These are phyloP conservation scores for Falco berigora DNA, from an alignment of 2,797 vertebrate species.

Conservation along the genomic window DNA sequence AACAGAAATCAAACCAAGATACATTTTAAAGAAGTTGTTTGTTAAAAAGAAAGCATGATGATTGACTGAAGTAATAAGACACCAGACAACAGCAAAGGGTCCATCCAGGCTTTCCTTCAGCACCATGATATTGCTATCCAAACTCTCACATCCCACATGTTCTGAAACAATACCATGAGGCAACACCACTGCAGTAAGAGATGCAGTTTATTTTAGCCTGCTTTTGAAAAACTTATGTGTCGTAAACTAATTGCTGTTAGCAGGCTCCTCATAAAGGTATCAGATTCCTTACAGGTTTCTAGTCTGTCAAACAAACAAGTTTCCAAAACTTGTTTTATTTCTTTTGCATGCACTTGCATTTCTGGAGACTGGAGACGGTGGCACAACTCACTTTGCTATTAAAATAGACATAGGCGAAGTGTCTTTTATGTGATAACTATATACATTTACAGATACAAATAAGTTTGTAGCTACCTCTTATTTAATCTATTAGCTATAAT, in stretches of 20 bases:
- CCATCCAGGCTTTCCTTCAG: constrained; percentile 83
- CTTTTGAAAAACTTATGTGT: neutral
- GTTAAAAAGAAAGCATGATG: constrained; percentile 75
- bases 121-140: constrained; percentile 50
- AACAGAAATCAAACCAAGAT: constrained; percentile 72
- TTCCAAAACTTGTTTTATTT: constrained; percentile 12
- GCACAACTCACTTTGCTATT: constrained; percentile 16
- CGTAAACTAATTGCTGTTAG: neutral
- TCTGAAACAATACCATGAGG: neutral
- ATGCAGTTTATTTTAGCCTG: constrained; percentile 5
- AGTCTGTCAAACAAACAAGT: neutral
- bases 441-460: constrained; percentile 19
- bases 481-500: neutral
- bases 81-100: constrained; percentile 75
- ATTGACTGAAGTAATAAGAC: constrained; percentile 73
- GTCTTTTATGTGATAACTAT: neutral
- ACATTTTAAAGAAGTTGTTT: constrained; percentile 71
- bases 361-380: neutral
- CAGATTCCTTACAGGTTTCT: neutral
- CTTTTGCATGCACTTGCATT: neutral
- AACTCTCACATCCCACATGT: neutral
- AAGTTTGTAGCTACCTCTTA: neutral
- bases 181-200: neutral
- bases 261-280: neutral
- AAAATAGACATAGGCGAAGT: neutral